These are phyloP conservation scores for Siniperca undulata DNA, from an alignment of 2,797 vertebrate species.

Conservation along the genomic window DNA sequence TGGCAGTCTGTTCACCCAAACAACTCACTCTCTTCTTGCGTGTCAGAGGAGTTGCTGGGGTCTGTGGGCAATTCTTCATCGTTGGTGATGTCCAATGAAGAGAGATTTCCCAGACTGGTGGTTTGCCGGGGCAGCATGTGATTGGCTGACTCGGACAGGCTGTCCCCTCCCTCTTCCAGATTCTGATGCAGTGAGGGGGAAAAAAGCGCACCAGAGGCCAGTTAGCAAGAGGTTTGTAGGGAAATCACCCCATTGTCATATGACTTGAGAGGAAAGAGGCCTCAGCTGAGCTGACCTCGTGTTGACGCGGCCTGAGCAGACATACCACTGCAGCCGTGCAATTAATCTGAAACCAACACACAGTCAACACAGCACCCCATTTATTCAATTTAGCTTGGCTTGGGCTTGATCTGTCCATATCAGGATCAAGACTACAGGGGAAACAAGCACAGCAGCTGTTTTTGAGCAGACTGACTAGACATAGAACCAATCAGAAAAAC, in stretches of 20 bases:
- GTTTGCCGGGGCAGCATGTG: slow-evolving; percentile 82
- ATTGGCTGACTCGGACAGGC: slow-evolving; percentile 85
- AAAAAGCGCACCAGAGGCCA: slow-evolving; percentile 29
- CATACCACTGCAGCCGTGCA: slow-evolving; percentile 34
- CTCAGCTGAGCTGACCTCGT: slow-evolving; percentile 43
- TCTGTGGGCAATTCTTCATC: slow-evolving; percentile 92
- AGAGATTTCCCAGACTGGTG: slow-evolving; percentile 84
- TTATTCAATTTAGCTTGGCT: slow-evolving; percentile 35
- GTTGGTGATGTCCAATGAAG: slow-evolving; percentile 89
- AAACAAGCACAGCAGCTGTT: slow-evolving; percentile 23
- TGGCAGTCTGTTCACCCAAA: neutral
- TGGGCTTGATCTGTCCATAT: neutral
- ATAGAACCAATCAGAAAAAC: neutral
- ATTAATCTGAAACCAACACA: slow-evolving; percentile 41
- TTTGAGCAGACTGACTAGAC: slow-evolving; percentile 6
- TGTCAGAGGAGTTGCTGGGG: slow-evolving; percentile 92
- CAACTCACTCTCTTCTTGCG: slow-evolving; percentile 91
- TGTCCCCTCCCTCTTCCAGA: slow-evolving; percentile 85
- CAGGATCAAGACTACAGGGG: slow-evolving; percentile 8
- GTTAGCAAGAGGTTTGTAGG: slow-evolving; percentile 39
- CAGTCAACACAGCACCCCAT: slow-evolving; percentile 43
- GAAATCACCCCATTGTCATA: slow-evolving; percentile 71
- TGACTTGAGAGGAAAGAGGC: slow-evolving; percentile 57
- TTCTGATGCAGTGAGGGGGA: slow-evolving; percentile 74
- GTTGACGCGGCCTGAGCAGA: slow-evolving; percentile 36